Conservation (phyloP, 2,113 vertebrate genomes). For the Dromiciops gliroides region DNA sequence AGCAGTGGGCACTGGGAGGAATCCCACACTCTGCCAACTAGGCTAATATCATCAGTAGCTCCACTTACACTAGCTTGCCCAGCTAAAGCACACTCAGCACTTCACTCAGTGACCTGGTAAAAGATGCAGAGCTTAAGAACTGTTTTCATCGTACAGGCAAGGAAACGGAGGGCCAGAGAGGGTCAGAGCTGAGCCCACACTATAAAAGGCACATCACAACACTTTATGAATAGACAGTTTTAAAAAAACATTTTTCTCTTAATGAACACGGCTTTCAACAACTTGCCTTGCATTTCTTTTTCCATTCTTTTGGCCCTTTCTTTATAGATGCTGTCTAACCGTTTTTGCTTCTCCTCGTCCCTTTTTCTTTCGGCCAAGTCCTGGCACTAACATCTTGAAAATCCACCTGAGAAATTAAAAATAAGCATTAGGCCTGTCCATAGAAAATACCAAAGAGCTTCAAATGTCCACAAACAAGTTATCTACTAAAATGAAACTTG, state of each 20-base stretch:
- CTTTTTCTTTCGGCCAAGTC: slow-evolving; percentile 89
- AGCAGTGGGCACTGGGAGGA: not conserved
- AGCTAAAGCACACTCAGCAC: not conserved
- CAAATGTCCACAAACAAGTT: rapidly evolving
- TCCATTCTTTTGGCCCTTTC: slow-evolving; percentile 88
- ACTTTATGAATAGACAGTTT: not conserved
- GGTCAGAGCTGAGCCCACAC: not conserved
- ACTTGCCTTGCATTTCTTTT: slow-evolving; percentile 91
- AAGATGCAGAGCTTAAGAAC: not conserved
- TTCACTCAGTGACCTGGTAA: not conserved
- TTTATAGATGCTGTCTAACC: slow-evolving; percentile 89
- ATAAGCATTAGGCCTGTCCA: rapidly evolving
- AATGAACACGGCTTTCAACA: not conserved
- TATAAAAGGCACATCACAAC: not conserved
- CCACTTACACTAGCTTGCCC: not conserved
- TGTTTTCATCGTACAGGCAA: not conserved
- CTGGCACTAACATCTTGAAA: slow-evolving; percentile 91
- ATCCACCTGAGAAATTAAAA: slow-evolving; percentile 88
- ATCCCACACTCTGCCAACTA: not conserved
- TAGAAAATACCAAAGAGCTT: not conserved
- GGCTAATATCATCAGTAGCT: not conserved
- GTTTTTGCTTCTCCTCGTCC: slow-evolving; percentile 89
- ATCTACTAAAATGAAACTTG: not conserved
- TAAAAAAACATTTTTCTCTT: not conserved
- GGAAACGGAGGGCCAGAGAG: too few species aligned